Conservation (phyloP, 2,888 invertebrate genomes). For the Mayetiola destructor region DNA sequence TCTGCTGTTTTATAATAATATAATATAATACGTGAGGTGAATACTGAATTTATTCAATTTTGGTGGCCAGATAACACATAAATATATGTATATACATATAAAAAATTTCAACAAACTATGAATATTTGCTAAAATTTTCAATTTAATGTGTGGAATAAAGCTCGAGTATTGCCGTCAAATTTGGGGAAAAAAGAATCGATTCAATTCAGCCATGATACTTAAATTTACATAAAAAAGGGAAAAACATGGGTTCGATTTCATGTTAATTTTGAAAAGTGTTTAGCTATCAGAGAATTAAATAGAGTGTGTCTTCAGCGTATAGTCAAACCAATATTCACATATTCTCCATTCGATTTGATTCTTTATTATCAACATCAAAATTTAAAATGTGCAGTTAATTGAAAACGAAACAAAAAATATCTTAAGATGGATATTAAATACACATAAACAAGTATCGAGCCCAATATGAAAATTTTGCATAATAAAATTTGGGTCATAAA, state of each 20-base stretch:
- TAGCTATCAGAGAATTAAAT: no score
- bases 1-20: neutral
- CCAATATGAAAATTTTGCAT: slow-evolving; percentile 6
- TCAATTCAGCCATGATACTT: no score
- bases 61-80: neutral
- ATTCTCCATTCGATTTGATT: neutral
- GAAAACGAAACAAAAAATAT: neutral
- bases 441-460: neutral
- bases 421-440: neutral
- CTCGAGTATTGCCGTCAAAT: no score
- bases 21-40: neutral
- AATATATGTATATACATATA: neutral
- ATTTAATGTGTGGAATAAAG: no score
- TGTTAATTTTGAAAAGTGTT: no score
- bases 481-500: slow-evolving; percentile 9
- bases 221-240: no score
- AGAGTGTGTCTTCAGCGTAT: neutral
- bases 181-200: no score
- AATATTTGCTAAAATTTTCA: no score
- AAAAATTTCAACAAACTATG: neutral
- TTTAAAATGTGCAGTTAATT: neutral
- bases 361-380: neutral
- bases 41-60: neutral
- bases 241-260: no score
- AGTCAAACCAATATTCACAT: neutral